A percentile compares a stretch with the other conserved stretches of the same genome.
These are phyloP conservation scores for Grammomys dolichurus DNA, from an alignment of 2,113 vertebrate genomes.

Conservation along the genomic window DNA sequence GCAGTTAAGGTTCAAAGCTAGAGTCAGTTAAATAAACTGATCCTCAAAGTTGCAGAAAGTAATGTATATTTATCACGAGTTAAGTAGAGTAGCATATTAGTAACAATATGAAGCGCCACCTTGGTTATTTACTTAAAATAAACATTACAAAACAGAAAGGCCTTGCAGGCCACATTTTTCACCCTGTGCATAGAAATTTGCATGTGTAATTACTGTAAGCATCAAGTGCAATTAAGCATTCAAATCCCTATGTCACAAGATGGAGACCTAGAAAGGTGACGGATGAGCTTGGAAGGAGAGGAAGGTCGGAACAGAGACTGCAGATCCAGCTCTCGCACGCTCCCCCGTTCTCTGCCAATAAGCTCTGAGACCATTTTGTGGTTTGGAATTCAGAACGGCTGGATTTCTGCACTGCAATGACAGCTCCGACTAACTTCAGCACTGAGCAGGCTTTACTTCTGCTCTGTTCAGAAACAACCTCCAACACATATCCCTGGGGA, in stretches of 20 bases:
- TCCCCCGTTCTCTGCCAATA: conserved; percentile 45
- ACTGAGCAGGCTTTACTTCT: conserved; percentile 52
- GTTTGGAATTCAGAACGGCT: conserved; percentile 25
- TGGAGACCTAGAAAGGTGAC: conserved; percentile 67
- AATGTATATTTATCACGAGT: conserved; percentile 47
- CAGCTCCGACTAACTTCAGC: background rate
- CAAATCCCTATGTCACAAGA: conserved; percentile 71
- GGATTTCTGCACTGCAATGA: background rate
- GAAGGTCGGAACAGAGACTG: conserved; percentile 64
- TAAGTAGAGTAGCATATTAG: conserved; percentile 75
- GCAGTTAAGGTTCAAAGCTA: conserved; percentile 77
- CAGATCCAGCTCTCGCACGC: conserved; percentile 54
- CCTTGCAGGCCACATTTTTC: conserved; percentile 57
- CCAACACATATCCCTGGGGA: background rate
- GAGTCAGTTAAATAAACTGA: conserved; percentile 77
- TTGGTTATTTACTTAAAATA: conserved; percentile 78
- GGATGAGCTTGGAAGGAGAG: conserved; percentile 62
- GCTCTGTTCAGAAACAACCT: conserved; percentile 59
- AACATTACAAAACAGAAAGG: conserved; percentile 73
- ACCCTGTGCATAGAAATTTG: conserved; percentile 71
- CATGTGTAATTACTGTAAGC: conserved; percentile 71
- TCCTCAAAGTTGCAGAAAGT: conserved; percentile 75
- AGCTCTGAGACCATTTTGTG: background rate
- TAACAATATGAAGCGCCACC: conserved; percentile 70
- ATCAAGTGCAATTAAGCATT: conserved; percentile 69